Percentiles rank a stretch among this genome's conserved stretches.
phyloP scores from a whole-genome alignment of 2,797 vertebrate species.

The Phrynocephalus guinanensis region DNA sequence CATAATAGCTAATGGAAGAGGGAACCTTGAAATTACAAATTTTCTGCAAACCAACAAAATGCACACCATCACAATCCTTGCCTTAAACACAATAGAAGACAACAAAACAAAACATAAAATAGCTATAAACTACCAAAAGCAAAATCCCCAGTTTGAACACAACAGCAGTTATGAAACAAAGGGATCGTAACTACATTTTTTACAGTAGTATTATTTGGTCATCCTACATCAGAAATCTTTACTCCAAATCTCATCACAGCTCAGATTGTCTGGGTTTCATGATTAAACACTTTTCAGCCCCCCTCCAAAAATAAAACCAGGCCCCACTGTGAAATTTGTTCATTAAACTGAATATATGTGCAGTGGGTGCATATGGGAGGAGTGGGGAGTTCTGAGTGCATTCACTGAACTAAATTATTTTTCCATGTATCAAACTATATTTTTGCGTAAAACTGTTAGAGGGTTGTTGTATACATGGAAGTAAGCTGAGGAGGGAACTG shows the following conservation, averaged over 20 bases:
- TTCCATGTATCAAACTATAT: no score
- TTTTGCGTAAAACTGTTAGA: no score
- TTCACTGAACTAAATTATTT: background rate
- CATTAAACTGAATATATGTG: background rate
- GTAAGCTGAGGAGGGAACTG: no score
- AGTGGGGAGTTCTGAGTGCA: no score
- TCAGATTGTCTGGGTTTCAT: background rate
- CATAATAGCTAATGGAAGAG: background rate
- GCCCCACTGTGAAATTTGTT: background rate
- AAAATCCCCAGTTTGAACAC: no score
- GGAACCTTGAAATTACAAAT: background rate
- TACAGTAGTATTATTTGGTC: background rate
- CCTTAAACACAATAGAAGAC: no score
- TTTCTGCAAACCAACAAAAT: background rate
- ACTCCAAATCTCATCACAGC: background rate
- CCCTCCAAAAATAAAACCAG: background rate
- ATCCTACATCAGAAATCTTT: background rate
- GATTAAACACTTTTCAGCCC: background rate
- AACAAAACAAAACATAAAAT: no score
- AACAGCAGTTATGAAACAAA: background rate
- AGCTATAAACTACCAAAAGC: background rate
- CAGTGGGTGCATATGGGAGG: background rate
- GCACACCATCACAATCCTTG: background rate
- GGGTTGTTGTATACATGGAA: no score
- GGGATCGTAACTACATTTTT: background rate